Conservation (phyloP, 2,888 invertebrate species). For the Protophormia terraenovae region DNA sequence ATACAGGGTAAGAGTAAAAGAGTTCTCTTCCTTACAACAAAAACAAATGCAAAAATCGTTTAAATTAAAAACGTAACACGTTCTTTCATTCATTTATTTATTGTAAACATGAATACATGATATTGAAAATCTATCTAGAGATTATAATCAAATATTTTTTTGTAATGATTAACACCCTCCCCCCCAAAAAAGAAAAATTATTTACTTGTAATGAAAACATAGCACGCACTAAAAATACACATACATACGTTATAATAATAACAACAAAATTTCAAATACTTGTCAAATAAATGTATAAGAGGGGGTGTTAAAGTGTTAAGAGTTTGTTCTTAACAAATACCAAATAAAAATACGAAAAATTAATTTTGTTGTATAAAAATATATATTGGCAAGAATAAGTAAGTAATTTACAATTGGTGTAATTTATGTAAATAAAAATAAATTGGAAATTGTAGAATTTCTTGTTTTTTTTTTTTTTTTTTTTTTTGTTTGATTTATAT, state of each 20-base stretch:
- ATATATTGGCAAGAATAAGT: conserved; percentile 10
- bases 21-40: too few species aligned
- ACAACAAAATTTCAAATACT: background rate
- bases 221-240: background rate
- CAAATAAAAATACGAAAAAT: background rate
- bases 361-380: background rate
- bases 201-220: conserved; percentile 5
- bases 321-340: conserved; percentile 62
- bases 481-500: conserved; percentile 6
- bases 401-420: conserved; percentile 58
- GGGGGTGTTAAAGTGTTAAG: conserved; percentile 59
- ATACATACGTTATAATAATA: background rate
- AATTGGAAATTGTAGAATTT: conserved; percentile 60
- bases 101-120: background rate
- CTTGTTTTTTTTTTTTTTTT: background rate
- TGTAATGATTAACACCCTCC: conserved; percentile 50
- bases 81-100: background rate
- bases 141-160: conserved; percentile 63
- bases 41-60: conserved; percentile 57
- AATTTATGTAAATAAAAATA: conserved; percentile 67
- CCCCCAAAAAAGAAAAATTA: too few species aligned
- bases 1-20: conserved; percentile 1
- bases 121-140: conserved; percentile 48
- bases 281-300: background rate
- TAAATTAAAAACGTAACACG: conserved; percentile 68